Evolutionary conservation across 2,888 invertebrate species (phyloP).

Genomic region (Trisateles emortualis): DNA sequence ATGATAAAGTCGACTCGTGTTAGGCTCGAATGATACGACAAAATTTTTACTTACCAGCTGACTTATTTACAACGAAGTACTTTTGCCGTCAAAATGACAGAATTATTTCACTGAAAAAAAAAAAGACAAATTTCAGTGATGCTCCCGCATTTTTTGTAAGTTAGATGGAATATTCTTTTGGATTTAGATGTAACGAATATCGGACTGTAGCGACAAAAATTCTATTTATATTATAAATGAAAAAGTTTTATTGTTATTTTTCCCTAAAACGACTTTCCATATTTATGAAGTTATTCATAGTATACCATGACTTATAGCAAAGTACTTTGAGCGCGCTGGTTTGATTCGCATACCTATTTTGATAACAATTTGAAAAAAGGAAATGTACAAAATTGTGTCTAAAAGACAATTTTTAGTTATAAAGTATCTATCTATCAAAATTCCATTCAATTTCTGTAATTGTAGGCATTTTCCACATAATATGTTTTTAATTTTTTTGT

Average conservation of each 20-base stretch:
- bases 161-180: constrained; percentile 1
- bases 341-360: no score
- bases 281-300: background rate
- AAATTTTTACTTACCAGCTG: constrained; percentile 58
- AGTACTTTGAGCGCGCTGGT: no score
- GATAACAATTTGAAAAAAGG: no score
- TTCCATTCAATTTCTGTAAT: no score
- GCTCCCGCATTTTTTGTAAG: constrained; percentile 6
- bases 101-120: constrained; percentile 20
- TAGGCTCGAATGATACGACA: constrained; percentile 57
- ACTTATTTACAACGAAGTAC: constrained; percentile 48
- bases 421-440: no score
- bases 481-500: no score
- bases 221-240: background rate
- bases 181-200: background rate
- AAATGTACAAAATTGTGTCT: no score
- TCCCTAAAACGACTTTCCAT: background rate
- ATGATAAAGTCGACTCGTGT: constrained; percentile 51
- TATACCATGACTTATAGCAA: no score
- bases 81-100: constrained; percentile 34
- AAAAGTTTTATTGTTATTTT: background rate
- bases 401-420: no score
- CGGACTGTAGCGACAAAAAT: background rate
- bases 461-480: no score
- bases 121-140: constrained; percentile 8